phyloP scores from a whole-genome alignment of 2,113 vertebrate species.

The Microtus pennsylvanicus region DNA sequence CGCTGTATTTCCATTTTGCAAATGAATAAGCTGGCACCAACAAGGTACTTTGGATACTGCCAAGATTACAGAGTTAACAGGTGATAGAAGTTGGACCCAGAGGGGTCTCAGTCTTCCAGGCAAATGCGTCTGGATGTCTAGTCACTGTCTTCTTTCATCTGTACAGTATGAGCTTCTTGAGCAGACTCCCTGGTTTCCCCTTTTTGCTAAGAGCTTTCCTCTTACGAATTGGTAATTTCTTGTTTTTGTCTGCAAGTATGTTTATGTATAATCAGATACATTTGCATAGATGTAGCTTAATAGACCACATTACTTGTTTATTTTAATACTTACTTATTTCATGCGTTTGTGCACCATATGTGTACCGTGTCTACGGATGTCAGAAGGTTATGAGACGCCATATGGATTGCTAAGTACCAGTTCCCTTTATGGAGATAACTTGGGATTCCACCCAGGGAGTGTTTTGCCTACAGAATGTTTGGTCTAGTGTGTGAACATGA shows the following conservation, averaged over 20 bases:
- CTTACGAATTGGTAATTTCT: background rate
- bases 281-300: slow-evolving; percentile 23
- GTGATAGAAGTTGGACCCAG: background rate
- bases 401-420: no score
- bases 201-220: background rate
- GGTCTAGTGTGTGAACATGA: no score
- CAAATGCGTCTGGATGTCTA: background rate
- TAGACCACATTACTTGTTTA: background rate
- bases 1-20: background rate
- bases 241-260: background rate
- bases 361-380: background rate
- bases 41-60: background rate
- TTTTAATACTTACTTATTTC: background rate
- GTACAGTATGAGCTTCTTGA: background rate
- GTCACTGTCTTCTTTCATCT: background rate
- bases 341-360: background rate
- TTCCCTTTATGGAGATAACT: no score
- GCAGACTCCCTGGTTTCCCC: background rate
- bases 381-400: background rate
- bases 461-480: no score
- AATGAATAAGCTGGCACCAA: slow-evolving; percentile 13
- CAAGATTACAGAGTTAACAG: background rate
- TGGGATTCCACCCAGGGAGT: no score
- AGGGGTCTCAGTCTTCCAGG: background rate
- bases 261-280: background rate